These are phyloP conservation scores for Nothobranchius furzeri DNA, from an alignment of 2,113 vertebrate genomes.

Conservation along the genomic window DNA sequence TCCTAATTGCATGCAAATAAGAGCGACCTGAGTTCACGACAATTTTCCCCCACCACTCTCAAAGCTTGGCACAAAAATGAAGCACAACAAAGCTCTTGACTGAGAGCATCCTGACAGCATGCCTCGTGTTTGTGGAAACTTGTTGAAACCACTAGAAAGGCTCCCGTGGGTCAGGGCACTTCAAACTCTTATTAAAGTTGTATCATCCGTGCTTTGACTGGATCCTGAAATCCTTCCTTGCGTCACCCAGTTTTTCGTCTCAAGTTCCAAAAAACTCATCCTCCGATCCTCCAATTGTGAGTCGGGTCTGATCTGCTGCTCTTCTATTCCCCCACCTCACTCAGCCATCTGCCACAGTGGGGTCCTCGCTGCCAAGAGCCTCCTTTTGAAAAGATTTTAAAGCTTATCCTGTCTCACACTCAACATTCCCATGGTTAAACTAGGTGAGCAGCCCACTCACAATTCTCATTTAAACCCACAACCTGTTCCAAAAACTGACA, in stretches of 20 bases:
- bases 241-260: constrained; percentile 46
- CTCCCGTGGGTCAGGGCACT: constrained; percentile 15
- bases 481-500: neutral
- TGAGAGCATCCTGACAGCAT: constrained; percentile 20
- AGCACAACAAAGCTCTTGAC: constrained; percentile 22
- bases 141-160: constrained; percentile 32
- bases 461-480: neutral
- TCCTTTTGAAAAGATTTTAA: constrained; percentile 58
- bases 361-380: constrained; percentile 58
- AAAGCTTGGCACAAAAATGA: constrained; percentile 15
- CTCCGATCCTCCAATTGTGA: constrained; percentile 50
- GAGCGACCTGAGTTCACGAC: constrained; percentile 53
- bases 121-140: constrained; percentile 38
- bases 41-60: constrained; percentile 15
- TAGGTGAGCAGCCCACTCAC: constrained; percentile 9
- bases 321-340: constrained; percentile 67
- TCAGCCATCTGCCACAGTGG: constrained; percentile 75
- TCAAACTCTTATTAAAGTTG: constrained; percentile 56
- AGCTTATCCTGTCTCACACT: constrained; percentile 44
- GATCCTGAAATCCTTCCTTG: constrained; percentile 42
- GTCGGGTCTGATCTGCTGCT: constrained; percentile 66
- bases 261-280: constrained; percentile 55
- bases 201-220: constrained; percentile 53
- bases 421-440: constrained; percentile 35
- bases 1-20: constrained; percentile 66